These are phyloP conservation scores for Oophaga pumilio DNA, from an alignment of 2,113 vertebrate species.

Conservation along the genomic window DNA sequence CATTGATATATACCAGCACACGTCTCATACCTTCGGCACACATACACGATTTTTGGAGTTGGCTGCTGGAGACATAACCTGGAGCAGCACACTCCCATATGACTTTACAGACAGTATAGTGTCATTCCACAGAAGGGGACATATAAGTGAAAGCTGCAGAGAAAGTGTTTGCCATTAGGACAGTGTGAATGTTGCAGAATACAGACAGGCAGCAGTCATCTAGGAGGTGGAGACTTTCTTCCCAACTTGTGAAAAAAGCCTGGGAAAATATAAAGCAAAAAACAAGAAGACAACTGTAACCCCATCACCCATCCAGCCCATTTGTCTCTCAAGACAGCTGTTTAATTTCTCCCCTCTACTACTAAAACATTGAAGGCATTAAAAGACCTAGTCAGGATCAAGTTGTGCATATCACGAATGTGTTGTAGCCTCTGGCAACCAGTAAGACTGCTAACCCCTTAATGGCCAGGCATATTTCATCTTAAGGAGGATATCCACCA, in stretches of 20 bases:
- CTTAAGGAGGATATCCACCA: neutral
- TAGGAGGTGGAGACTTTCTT: constrained; percentile 47
- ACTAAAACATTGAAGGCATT: neutral
- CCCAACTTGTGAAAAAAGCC: constrained; percentile 32
- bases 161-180: constrained; percentile 13
- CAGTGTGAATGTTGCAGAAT: neutral
- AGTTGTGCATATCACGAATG: neutral
- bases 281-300: constrained; percentile 43
- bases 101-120: neutral
- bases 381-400: neutral
- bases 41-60: neutral
- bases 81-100: neutral
- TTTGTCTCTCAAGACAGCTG: constrained; percentile 49
- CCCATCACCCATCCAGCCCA: constrained; percentile 21
- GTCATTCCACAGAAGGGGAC: neutral
- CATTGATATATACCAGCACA: neutral
- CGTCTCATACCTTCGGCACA: neutral
- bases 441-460: neutral
- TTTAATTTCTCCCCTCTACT: neutral
- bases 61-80: neutral
- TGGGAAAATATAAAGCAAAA: constrained; percentile 38
- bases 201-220: constrained; percentile 13
- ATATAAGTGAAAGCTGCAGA: neutral
- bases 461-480: neutral
- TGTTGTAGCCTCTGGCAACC: neutral